A percentile compares a stretch with the other conserved stretches of the same genome.
Evolutionary conservation across 1,140 invertebrate species (phyloP).

Genomic region (Sycobia sp.): DNA sequence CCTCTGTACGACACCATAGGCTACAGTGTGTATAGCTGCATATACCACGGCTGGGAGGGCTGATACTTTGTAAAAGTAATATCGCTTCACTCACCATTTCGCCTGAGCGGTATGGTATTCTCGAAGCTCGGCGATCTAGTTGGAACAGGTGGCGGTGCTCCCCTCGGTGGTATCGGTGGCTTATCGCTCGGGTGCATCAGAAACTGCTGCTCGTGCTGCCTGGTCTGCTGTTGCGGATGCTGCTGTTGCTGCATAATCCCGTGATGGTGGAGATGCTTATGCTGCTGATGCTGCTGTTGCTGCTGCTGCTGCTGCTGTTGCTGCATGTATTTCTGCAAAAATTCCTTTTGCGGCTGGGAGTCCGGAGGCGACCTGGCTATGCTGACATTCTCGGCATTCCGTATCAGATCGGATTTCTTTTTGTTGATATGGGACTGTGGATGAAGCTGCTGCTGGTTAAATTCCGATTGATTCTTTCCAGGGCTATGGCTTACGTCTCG

Average conservation of each 20-base stretch:
- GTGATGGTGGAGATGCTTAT: conserved; percentile 45
- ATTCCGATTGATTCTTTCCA: conserved; percentile 51
- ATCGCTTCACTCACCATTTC: conserved; percentile 45
- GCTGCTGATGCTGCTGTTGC: conserved; percentile 45
- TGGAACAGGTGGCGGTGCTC: conserved; percentile 63
- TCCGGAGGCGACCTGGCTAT: conserved; percentile 36
- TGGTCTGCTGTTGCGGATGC: conserved; percentile 41
- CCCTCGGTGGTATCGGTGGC: conserved; percentile 65
- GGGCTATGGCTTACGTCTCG: conserved; percentile 46
- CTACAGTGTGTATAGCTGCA: neutral
- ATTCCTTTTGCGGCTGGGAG: conserved; percentile 46
- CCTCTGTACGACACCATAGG: too few species aligned
- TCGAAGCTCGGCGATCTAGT: conserved; percentile 53
- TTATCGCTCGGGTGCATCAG: conserved; percentile 56
- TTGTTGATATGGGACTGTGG: conserved; percentile 48
- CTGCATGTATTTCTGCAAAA: conserved; percentile 50
- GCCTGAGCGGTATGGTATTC: conserved; percentile 48
- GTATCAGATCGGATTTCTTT: conserved; percentile 35
- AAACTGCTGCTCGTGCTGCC: conserved; percentile 46
- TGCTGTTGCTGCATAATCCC: conserved; percentile 37
- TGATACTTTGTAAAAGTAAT: too few species aligned
- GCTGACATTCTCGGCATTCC: conserved; percentile 37
- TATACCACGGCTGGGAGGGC: too few species aligned
- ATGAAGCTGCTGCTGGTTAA: conserved; percentile 42
- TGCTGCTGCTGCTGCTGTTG: conserved; percentile 45